Evolutionary conservation across 1,140 invertebrate genomes (phyloP), one percentile per base, ranked within the genome.

Genomic region (Gryon sp.): DNA sequence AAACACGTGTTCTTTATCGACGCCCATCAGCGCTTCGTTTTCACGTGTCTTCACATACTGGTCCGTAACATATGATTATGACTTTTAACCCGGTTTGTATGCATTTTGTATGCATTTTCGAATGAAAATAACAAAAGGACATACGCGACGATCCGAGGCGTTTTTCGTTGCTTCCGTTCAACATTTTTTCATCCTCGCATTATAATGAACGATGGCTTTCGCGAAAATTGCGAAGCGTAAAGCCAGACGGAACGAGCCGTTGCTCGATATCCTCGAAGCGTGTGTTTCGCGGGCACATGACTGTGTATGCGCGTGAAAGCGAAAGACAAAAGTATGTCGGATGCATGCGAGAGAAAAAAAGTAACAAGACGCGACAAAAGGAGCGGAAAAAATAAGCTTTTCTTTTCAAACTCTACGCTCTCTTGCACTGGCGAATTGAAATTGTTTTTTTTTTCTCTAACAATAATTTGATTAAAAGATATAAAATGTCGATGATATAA

Each of bases 271-370:
- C 32, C 34, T 15, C 14, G 30, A 4, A 45, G 46, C 38, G 6
- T 14, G 9, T 36, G 22, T 55, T 30, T 48, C 34, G 32, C 18
- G 18, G 11, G 32, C 15, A 32, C 24, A 32, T 52, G n/a, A n/a
- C n/a, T n/a, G 60, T 60, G 52, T 62, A 68, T 55, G 62, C 46
- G 62, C 40, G 72, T 68, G 62, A 75, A 75, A 75, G 72, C 62
- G 62, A 75, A 68, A 75, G 62, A 75, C 62, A 75, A 75, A 62
- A 68, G 72, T 75, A 41, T 68, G 60, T 66, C 50, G 40, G 52
- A 26, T 15, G 38, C 22, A 26, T 43, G 70, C 22, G 70, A 59
- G 53, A 70, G 53, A 74, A 66, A 45, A 65, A 72, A 62, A 62
- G 19, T 53, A 62, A 60, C 41, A 34, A 48, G 43, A 53, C 26